Percentiles rank a stretch among this genome's conserved stretches.
Conservation (phyloP, 1,140 invertebrate species). For the Hypsibius dujardini region DNA sequence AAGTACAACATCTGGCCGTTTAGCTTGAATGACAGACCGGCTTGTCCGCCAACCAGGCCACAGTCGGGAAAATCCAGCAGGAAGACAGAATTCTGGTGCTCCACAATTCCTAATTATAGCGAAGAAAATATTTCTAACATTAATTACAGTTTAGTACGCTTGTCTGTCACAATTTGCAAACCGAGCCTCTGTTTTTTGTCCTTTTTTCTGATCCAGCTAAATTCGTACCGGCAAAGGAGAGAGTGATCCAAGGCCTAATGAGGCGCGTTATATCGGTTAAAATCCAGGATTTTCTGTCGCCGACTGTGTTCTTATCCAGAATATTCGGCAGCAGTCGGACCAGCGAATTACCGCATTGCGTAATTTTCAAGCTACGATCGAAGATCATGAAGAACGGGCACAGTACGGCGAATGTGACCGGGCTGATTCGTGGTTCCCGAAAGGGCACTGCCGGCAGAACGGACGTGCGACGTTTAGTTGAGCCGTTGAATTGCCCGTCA, state of each 20-base stretch:
- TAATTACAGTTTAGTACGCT: too few relatives aligned
- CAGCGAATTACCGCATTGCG: not conserved
- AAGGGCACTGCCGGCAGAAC: not conserved
- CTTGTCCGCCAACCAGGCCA: not conserved
- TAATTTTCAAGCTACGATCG: constrained; percentile 49
- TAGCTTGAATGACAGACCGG: not conserved
- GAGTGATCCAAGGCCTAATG: not conserved
- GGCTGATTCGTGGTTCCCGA: constrained; percentile 63
- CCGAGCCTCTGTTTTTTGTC: too few relatives aligned
- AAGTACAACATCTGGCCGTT: constrained; percentile 5
- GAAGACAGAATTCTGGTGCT: not conserved
- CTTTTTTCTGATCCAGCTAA: too few relatives aligned
- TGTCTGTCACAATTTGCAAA: too few relatives aligned
- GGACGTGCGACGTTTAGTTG: too few relatives aligned
- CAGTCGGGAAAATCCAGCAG: not conserved
- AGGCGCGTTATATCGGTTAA: not conserved
- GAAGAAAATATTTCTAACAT: too few relatives aligned
- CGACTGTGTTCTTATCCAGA: not conserved
- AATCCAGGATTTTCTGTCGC: not conserved
- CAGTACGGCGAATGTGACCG: constrained; percentile 71
- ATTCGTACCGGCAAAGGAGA: not conserved
- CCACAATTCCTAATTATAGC: not conserved
- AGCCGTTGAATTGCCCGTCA: too few relatives aligned
- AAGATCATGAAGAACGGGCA: constrained; percentile 92
- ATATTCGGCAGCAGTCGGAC: not conserved